Evolutionary conservation across 2,113 vertebrate species (phyloP), one percentile per base, ranked within the genome.

Genomic region (Opisthocomus hoazin): DNA sequence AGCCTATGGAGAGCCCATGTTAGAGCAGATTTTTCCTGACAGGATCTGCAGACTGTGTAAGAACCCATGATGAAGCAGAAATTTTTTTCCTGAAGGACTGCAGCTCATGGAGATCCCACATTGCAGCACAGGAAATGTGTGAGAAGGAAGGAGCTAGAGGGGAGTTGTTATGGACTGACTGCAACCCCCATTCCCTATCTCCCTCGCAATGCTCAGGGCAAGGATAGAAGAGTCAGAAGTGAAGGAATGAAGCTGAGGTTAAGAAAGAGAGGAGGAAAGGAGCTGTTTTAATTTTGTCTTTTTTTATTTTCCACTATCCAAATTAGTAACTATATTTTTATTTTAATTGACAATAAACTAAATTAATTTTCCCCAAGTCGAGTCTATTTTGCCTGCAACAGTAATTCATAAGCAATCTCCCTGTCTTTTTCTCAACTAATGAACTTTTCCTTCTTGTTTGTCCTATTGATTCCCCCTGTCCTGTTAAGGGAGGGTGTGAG

Each of bases 171-270:
- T 3, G 15, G 9, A 20, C 36, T 50, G 36, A 46, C 45, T 30
- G 37, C 4, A 53, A 26, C 2, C 9, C 16, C 9, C 24, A 21
- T 46, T 83, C 30, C 20, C 20, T 36, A 30, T n/a, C 48, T 71
- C 4, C 12, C 6, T 15, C 79, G 30, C 3, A 34, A 16, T 1
- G 1, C 30, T 66, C 23, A 54, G 34, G 12, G 41, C 2, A 2
- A 63, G 7, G 5, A 18, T 5, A 63, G 66, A 64, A 46, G 14
- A 89, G 57, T 76, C 24, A 39, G 21, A 4, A 89, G 15, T 1
- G 1, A 83, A 70, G 9, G 14, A 87, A 84, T 56, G 4, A 74
- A 78, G 6, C 5, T 53, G 20, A 56, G 2, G 13, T 37, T 56
- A 46, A 15, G 34, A 64, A 77, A 71, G 20, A 27, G 7, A 27